Conservation (phyloP, 2,888 invertebrate genomes). For the Cephus rjabovi region DNA sequence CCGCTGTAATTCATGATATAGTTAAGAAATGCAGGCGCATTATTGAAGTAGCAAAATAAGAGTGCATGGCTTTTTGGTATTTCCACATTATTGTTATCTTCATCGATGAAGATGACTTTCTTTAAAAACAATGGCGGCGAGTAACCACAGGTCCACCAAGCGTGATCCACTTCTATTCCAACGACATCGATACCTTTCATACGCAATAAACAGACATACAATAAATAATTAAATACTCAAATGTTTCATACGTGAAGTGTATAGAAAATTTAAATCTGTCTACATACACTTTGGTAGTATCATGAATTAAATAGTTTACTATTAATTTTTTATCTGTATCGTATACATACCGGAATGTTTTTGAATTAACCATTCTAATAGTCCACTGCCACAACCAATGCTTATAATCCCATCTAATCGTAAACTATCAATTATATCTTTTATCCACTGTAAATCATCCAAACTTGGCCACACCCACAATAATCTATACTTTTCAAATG, state of each 20-base stretch:
- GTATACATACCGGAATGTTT: slow-evolving; percentile 72
- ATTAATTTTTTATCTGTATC: background rate
- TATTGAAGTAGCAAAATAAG: slow-evolving; percentile 87
- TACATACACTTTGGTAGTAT: background rate
- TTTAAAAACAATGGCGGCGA: slow-evolving; percentile 75
- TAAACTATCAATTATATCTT: slow-evolving; percentile 65
- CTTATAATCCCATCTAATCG: slow-evolving; percentile 72
- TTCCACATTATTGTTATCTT: slow-evolving; percentile 48
- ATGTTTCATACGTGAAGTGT: background rate
- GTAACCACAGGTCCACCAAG: slow-evolving; percentile 85
- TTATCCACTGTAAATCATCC: slow-evolving; percentile 73
- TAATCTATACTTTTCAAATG: slow-evolving; percentile 70
- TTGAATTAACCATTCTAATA: slow-evolving; percentile 84
- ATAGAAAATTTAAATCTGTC: background rate
- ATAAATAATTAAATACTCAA: slow-evolving; percentile 14
- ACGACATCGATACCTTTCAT: slow-evolving; percentile 71
- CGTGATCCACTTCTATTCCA: slow-evolving; percentile 82
- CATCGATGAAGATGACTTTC: slow-evolving; percentile 51
- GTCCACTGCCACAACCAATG: slow-evolving; percentile 83
- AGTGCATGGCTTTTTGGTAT: slow-evolving; percentile 72
- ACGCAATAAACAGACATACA: slow-evolving; percentile 37
- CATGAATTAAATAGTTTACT: background rate
- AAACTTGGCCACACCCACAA: slow-evolving; percentile 83
- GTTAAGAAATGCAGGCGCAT: slow-evolving; percentile 75
- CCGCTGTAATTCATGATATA: slow-evolving; percentile 77